Evolutionary conservation across 2,888 invertebrate species (phyloP).

Genomic region (Andrena camellia): DNA sequence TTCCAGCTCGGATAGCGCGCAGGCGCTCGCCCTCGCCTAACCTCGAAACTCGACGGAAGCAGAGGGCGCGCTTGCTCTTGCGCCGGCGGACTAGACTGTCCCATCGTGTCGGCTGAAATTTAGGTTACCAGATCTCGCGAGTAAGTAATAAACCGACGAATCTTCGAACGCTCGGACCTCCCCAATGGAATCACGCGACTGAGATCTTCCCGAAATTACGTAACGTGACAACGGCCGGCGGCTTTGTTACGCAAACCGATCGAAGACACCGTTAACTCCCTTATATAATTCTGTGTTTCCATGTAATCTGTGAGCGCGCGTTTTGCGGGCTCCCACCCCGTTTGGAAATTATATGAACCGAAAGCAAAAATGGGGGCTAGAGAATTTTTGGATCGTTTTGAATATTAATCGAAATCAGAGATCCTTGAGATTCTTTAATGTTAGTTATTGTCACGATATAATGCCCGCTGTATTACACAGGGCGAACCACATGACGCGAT

Average conservation of each 20-base stretch:
- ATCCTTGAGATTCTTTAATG: not conserved
- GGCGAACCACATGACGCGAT: not conserved
- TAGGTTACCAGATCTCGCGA: conserved; percentile 32
- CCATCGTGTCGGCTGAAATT: conserved; percentile 29
- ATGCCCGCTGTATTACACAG: not conserved
- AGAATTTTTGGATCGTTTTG: not conserved
- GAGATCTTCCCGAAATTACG: conserved; percentile 49
- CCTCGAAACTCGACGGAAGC: conserved; percentile 23
- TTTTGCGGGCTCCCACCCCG: conserved; percentile 20
- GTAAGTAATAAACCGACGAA: not conserved
- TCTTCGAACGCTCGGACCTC: conserved; percentile 9
- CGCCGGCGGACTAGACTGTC: not conserved
- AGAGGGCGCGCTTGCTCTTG: conserved; percentile 24
- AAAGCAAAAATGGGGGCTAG: not conserved
- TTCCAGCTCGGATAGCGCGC: conserved; percentile 5
- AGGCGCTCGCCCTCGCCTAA: conserved; percentile 40
- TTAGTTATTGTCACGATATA: not conserved
- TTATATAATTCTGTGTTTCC: conserved; percentile 63
- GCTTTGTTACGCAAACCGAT: conserved; percentile 59
- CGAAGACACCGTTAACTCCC: conserved; percentile 52
- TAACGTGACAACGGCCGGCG: conserved; percentile 46
- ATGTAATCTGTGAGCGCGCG: conserved; percentile 50
- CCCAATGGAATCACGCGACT: conserved; percentile 27
- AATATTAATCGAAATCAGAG: not conserved
- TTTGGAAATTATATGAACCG: conserved; percentile 38